Evolutionary conservation across 2,797 vertebrate genomes (phyloP).

Genomic region (Corythornis leucogaster): DNA sequence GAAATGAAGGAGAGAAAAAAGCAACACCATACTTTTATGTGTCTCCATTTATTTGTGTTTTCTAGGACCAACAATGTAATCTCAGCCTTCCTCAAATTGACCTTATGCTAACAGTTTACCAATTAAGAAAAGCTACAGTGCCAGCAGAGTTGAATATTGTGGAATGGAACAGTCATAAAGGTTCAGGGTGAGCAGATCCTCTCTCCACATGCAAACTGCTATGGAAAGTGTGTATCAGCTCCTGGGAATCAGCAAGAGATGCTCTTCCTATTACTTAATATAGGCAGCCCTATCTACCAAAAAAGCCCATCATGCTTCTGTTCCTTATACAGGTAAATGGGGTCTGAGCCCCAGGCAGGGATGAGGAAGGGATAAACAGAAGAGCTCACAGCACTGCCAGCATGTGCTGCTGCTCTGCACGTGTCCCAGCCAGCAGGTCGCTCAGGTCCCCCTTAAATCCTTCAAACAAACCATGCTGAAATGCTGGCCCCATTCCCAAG

Average conservation of each 20-base stretch:
- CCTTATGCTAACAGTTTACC: background rate
- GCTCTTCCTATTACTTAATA: slow-evolving; percentile 58
- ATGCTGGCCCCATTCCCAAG: background rate
- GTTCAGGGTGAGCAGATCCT: background rate
- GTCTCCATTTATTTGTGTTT: background rate
- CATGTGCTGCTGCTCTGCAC: background rate
- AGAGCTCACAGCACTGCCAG: background rate
- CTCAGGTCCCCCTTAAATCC: background rate
- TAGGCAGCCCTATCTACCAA: slow-evolving; percentile 19
- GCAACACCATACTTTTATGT: background rate
- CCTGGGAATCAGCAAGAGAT: background rate
- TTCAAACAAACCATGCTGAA: background rate
- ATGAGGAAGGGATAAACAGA: background rate
- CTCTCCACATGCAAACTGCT: background rate
- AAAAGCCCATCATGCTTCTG: slow-evolving; percentile 12
- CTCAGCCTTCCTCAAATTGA: background rate
- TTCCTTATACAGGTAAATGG: slow-evolving; percentile 46
- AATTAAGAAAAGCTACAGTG: background rate
- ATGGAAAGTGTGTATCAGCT: accelerated
- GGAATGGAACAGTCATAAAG: background rate
- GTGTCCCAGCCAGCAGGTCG: background rate
- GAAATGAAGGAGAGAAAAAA: background rate
- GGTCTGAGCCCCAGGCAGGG: background rate
- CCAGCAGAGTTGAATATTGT: accelerated
- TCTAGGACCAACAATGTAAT: background rate